A percentile compares a stretch with the other conserved stretches of the same genome.
Evolutionary conservation across 37 sponge, comb jelly and placozoan genomes (phyloP).

Genomic region (Eunapius fragilis): DNA sequence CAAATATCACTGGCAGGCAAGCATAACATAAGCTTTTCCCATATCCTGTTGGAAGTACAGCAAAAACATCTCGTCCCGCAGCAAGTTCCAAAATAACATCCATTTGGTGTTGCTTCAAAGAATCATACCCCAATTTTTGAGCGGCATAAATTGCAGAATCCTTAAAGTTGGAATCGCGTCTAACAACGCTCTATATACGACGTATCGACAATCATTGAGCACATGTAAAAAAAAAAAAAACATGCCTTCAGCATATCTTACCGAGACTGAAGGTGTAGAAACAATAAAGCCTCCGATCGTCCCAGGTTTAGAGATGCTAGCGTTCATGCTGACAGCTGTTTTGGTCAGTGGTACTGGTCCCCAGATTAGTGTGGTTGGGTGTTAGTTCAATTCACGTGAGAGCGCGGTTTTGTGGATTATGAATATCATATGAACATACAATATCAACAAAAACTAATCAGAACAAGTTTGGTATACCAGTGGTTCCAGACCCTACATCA

Average conservation of each 20-base stretch:
- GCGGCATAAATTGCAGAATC: not conserved
- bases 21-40: constrained; percentile 6
- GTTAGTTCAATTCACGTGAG: not conserved
- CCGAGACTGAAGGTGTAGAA: not conserved
- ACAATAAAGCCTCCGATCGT: not conserved
- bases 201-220: not conserved
- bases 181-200: not conserved
- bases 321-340: not conserved
- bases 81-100: not conserved
- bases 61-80: not conserved
- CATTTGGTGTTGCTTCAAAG: not conserved
- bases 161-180: not conserved
- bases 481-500: constrained; percentile 17
- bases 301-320: not conserved
- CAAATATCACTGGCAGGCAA: constrained; percentile 7
- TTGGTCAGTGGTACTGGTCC: not conserved
- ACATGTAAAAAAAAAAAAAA: not conserved
- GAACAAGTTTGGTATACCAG: constrained; percentile 4
- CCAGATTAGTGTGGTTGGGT: not conserved
- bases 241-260: not conserved
- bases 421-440: not conserved
- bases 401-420: not conserved
- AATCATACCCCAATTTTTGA: not conserved
- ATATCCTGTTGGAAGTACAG: constrained; percentile 8
- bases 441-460: not conserved